A percentile compares a stretch with the other conserved stretches of the same genome.
phyloP scores from a whole-genome alignment of 2,113 vertebrate genomes.

The Terrapene triunguis region DNA sequence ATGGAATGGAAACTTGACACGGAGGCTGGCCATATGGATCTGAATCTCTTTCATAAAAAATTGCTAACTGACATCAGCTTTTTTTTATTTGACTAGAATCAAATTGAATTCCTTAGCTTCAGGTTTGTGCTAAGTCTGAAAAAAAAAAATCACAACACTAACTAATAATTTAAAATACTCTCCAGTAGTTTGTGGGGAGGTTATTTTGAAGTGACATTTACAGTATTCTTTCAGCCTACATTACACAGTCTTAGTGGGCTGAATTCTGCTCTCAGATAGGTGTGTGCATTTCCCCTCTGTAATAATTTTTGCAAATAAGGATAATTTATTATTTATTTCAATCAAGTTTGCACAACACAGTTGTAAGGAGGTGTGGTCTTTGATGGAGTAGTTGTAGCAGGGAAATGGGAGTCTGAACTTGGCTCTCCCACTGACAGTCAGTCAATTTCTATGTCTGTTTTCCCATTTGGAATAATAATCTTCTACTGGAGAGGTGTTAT shows the following conservation, averaged over 20 bases:
- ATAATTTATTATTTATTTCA: not conserved
- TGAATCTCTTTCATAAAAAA: not conserved
- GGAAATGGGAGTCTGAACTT: not conserved
- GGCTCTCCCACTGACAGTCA: not conserved
- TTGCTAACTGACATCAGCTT: not conserved
- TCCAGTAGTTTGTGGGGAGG: not conserved
- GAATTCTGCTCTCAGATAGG: not conserved
- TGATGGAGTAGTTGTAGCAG: not conserved
- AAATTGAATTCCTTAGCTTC: conserved; percentile 6
- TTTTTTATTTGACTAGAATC: not conserved
- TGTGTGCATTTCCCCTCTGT: not conserved
- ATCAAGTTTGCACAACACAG: not conserved
- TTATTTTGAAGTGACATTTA: not conserved
- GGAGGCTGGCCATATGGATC: not conserved
- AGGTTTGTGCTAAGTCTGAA: not conserved
- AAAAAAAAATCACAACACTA: not conserved
- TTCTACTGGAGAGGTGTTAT: not conserved
- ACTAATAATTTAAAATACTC: not conserved
- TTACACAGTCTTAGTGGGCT: not conserved
- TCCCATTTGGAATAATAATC: not conserved
- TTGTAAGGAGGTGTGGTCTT: not conserved
- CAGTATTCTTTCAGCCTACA: not conserved
- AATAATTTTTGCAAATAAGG: not conserved
- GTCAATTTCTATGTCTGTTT: not conserved
- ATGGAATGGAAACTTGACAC: not conserved